Evolutionary conservation across 2,797 vertebrate species (phyloP).

Genomic region (Synanceia verrucosa): DNA sequence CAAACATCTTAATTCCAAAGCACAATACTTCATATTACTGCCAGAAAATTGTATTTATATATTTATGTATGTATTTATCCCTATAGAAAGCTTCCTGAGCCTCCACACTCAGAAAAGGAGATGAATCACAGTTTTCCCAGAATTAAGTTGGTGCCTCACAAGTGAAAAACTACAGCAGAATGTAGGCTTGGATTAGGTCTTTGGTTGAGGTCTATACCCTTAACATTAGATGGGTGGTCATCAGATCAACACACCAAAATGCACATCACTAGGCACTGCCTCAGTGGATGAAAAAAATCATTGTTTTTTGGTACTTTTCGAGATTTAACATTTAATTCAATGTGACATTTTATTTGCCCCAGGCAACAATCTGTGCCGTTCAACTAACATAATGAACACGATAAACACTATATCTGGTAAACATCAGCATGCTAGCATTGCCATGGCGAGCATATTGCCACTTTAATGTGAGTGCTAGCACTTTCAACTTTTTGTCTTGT

Average conservation of each 20-base stretch:
- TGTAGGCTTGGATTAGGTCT: too few relatives aligned
- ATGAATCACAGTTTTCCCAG: not conserved
- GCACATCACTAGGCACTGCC: not conserved
- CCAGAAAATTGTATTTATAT: too few relatives aligned
- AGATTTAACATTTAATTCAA: not conserved
- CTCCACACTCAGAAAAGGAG: slow-evolving; percentile 10
- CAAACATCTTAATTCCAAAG: not conserved
- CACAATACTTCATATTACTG: not conserved
- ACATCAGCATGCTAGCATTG: not conserved
- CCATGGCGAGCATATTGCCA: not conserved
- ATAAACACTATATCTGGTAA: not conserved
- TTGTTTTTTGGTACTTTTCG: not conserved
- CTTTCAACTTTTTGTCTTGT: not conserved
- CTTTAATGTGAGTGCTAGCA: not conserved
- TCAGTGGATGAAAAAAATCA: not conserved
- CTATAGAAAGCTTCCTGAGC: not conserved
- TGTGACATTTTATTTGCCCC: not conserved
- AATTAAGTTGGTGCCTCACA: not conserved
- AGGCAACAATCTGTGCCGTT: not conserved
- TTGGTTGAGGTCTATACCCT: not conserved
- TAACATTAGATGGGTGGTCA: not conserved
- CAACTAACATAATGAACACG: not conserved
- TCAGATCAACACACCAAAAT: too few relatives aligned
- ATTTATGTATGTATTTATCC: not conserved
- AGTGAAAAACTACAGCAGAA: not conserved